Conservation (phyloP, 2,113 vertebrate species). For the Percopsis transmontana region DNA sequence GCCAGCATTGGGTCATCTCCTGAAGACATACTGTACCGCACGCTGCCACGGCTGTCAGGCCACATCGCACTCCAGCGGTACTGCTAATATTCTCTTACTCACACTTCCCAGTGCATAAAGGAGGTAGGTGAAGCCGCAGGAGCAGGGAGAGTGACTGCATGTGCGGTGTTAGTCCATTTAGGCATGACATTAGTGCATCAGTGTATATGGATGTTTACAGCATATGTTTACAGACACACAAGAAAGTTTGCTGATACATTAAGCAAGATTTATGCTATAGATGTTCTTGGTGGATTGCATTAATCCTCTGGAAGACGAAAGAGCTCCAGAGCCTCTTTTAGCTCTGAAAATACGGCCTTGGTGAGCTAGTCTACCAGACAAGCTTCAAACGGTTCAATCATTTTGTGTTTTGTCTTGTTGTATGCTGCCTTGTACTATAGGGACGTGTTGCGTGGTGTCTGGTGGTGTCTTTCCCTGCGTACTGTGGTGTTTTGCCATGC, state of each 20-base stretch:
- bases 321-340: conserved; percentile 27
- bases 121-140: conserved; percentile 19
- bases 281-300: neutral
- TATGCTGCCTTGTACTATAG: too few relatives aligned
- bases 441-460: too few relatives aligned
- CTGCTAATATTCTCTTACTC: conserved; percentile 34
- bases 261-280: too few relatives aligned
- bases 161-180: conserved; percentile 11
- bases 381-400: neutral
- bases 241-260: conserved; percentile 3
- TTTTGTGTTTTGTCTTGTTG: too few relatives aligned
- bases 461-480: too few relatives aligned
- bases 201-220: conserved; percentile 3
- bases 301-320: conserved; percentile 18
- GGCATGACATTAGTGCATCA: neutral
- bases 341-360: conserved; percentile 57
- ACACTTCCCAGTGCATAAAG: conserved; percentile 25
- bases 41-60: neutral
- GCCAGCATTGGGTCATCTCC: conserved; percentile 14
- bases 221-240: neutral
- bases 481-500: too few relatives aligned
- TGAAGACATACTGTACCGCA: neutral
- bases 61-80: conserved; percentile 2
- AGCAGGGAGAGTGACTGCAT: neutral
- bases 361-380: conserved; percentile 28